These are phyloP conservation scores for Meloidogyne hapla DNA, from an alignment of 1,140 invertebrate species.

Conservation along the genomic window DNA sequence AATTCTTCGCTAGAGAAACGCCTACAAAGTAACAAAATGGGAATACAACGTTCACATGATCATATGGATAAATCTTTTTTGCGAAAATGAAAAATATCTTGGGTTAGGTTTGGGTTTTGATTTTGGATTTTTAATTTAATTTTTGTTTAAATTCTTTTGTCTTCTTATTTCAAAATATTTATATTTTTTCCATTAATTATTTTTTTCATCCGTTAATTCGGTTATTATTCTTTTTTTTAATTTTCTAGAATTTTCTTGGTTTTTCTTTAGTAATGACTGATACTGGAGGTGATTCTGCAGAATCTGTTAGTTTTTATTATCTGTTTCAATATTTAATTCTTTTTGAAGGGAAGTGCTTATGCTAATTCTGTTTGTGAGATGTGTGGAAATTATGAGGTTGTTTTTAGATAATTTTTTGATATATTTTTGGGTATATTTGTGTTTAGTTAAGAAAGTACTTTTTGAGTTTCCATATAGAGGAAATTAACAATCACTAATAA, in stretches of 20 bases:
- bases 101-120: background rate
- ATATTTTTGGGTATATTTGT: too few species aligned
- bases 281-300: background rate
- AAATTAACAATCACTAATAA: too few species aligned
- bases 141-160: background rate
- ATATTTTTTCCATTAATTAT: background rate
- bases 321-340: background rate
- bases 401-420: background rate
- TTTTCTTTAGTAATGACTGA: background rate
- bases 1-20: conserved; percentile 6
- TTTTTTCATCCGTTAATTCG: background rate
- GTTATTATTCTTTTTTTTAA: background rate
- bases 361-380: conserved; percentile 17
- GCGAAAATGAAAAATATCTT: background rate
- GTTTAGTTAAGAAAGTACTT: too few species aligned
- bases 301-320: background rate
- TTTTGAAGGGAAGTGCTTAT: background rate
- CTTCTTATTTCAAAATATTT: too few species aligned
- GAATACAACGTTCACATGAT: conserved; percentile 22
- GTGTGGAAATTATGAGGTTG: conserved; percentile 27
- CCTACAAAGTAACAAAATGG: conserved; percentile 23
- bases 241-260: background rate
- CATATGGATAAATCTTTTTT: conserved; percentile 25
- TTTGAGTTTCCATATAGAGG: too few species aligned
- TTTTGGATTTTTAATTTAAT: background rate